phyloP scores from a whole-genome alignment of 1,140 invertebrate species.

The Eriosoma lanigerum region DNA sequence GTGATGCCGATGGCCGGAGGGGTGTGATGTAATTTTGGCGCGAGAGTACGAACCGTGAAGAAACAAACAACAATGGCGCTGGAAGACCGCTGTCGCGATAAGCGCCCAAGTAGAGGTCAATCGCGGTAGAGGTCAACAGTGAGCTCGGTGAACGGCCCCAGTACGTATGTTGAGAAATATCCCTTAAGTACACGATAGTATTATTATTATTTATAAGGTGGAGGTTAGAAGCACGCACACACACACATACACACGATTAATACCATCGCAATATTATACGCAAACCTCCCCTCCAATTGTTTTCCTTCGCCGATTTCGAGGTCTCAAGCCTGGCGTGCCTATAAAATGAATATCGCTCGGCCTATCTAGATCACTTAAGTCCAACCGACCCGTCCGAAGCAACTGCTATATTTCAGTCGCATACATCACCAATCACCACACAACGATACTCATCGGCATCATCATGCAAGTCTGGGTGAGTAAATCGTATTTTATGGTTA shows the following conservation, averaged over 20 bases:
- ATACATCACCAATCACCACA: too few relatives aligned
- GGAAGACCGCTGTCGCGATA: neutral
- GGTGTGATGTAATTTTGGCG: neutral
- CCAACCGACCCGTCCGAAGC: neutral
- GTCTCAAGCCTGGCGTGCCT: neutral
- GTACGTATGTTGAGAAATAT: constrained; percentile 22
- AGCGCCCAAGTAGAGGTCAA: too few relatives aligned
- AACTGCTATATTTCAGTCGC: too few relatives aligned
- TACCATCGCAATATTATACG: too few relatives aligned
- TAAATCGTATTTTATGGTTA: too few relatives aligned
- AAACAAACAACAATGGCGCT: constrained; percentile 27
- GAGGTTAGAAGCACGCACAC: neutral
- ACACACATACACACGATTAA: neutral
- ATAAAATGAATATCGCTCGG: constrained; percentile 22
- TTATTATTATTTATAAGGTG: neutral
- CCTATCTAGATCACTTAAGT: constrained; percentile 28
- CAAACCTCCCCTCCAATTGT: neutral
- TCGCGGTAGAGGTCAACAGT: constrained; percentile 14
- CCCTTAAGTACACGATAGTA: constrained; percentile 1
- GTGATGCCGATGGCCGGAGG: too few relatives aligned
- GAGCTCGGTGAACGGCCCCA: constrained; percentile 23
- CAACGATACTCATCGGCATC: too few relatives aligned
- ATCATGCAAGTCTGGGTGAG: constrained; percentile 3
- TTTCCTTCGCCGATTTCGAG: neutral
- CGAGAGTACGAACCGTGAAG: constrained; percentile 26